Evolutionary conservation across 2,888 invertebrate species (phyloP).

Genomic region (Meteorus colon): DNA sequence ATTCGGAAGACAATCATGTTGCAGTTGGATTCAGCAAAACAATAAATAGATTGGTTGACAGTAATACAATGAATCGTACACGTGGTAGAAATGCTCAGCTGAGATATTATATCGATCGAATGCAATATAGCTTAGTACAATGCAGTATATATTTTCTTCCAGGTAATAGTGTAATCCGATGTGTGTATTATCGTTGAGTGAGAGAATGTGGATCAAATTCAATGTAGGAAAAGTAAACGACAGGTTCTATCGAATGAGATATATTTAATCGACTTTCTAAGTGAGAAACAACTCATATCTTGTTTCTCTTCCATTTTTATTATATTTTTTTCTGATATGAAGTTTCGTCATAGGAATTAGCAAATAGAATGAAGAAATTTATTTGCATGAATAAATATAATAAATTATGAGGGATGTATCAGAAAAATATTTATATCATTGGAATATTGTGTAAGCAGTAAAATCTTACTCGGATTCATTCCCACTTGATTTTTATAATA

Average conservation of each 20-base stretch:
- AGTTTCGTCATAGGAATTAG: background rate
- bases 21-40: background rate
- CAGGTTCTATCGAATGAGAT: background rate
- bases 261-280: background rate
- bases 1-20: slow-evolving; percentile 9
- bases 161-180: background rate
- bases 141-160: background rate
- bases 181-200: background rate
- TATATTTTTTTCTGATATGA: background rate
- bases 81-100: background rate
- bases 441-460: too few species aligned
- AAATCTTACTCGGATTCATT: background rate
- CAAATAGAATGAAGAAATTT: background rate
- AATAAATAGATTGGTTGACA: background rate
- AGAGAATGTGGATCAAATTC: background rate
- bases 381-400: too few species aligned
- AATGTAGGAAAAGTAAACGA: slow-evolving; percentile 1
- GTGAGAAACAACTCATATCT: background rate
- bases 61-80: background rate
- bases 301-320: background rate
- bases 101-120: background rate
- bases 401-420: too few species aligned
- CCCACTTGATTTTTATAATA: background rate
- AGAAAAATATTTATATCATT: too few species aligned
- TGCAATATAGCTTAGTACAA: background rate